Evolutionary conservation across 2,113 vertebrate species (phyloP).

Genomic region (Galbula dea): DNA sequence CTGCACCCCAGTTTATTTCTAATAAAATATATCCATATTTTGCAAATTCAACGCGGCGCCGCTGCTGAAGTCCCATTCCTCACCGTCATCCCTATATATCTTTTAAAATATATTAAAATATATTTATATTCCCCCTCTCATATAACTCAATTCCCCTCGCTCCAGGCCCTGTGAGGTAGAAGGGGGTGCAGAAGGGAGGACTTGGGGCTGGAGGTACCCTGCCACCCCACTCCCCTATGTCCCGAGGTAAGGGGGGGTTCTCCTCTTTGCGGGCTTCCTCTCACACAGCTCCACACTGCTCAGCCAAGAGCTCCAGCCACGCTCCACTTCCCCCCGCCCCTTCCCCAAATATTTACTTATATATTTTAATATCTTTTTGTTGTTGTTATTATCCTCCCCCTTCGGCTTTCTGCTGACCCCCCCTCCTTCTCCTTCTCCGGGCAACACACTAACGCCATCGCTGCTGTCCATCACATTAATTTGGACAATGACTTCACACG

Average conservation of each 20-base stretch:
- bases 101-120: not conserved
- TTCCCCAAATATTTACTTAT: not conserved
- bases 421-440: not conserved
- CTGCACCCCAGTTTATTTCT: not conserved
- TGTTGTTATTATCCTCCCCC: not conserved
- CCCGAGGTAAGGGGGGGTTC: not conserved
- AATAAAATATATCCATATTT: not conserved
- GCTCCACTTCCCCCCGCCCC: not conserved
- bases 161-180: not conserved
- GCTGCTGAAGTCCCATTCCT: not conserved
- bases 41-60: not conserved
- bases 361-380: conserved; percentile 31
- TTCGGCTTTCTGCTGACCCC: not conserved
- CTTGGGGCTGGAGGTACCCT: accelerated
- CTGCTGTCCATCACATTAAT: conserved; percentile 59
- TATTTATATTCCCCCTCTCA: not conserved
- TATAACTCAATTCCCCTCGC: not conserved
- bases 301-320: not conserved
- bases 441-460: conserved; percentile 14
- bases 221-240: not conserved
- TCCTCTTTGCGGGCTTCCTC: not conserved
- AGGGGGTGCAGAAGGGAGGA: not conserved
- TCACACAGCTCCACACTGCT: not conserved
- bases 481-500: conserved; percentile 65
- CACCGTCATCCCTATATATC: accelerated